Evolutionary conservation across 1,140 invertebrate genomes (phyloP), one percentile per base, ranked within the genome.

Genomic region (Polypedilum vanderplanki): DNA sequence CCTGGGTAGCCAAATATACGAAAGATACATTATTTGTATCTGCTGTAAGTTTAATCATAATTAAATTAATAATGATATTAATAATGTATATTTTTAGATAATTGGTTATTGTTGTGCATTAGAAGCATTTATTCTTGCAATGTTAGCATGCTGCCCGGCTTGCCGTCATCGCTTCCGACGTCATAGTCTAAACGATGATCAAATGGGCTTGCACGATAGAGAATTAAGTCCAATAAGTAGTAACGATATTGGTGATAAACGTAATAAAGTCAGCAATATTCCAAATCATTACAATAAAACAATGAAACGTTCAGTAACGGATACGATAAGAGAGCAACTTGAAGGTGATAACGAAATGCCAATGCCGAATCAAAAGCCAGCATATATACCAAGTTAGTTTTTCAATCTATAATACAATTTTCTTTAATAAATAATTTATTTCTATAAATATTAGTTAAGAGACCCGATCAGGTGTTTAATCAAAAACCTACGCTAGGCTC

Each of bases 1-100:
- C 84, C 33, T 88, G 85, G 86, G 87, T 89, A 75, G 87, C 87
- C 46, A 87, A 86, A 79, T 79, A 83, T 75, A 80, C 80, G 41
- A 85, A 82, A 77, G 84, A 86, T 76, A 86, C 86, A 76, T 79
- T 87, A 1, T 80, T 86, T 74, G 82, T 84, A 75, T 85, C 85
- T 73, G 85, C 83, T 75, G 85, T 86, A 79, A 82, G 84, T 78
- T 40, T 12, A n/a, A n/a, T 76, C 22, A 20, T 70, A 1, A 70
- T 20, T 20, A 70, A 22, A 7, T 8, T 0, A n/a, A 18, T n/a
- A n/a, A n/a, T n/a, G 5, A 70, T 22, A 67, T 67, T 8, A 20
- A 20, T 70, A 7, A 20, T 20, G 1, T 70, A 1, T 22, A 70
- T 18, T 70, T 70, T 20, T 18, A 85, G 84, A 79, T 84, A 75